These are phyloP conservation scores for Lethrus apterus DNA, from an alignment of 1,140 invertebrate species.

Conservation along the genomic window DNA sequence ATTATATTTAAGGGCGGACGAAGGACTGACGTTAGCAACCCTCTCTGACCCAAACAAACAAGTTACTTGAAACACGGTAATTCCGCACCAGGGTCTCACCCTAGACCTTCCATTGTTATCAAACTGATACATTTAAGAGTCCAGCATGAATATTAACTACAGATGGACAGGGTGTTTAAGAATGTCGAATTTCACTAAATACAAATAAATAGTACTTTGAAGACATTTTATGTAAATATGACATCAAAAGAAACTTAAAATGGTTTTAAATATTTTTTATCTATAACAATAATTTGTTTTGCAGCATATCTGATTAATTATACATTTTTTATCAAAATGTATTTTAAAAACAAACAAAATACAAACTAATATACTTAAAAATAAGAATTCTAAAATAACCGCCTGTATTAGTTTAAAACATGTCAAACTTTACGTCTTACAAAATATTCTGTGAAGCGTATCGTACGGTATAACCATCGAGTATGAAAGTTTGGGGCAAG, in stretches of 20 bases:
- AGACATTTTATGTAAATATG: no score
- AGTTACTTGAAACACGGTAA: conserved; percentile 13
- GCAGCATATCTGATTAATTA: no score
- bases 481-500: conserved; percentile 14
- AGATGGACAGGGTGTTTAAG: conserved; percentile 5
- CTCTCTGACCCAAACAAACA: conserved; percentile 10
- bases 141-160: conserved; percentile 11
- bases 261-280: no score
- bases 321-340: no score
- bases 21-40: conserved; percentile 10
- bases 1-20: conserved; percentile 8
- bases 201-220: no score
- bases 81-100: conserved; percentile 10
- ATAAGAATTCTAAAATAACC: no score
- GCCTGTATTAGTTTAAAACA: no score
- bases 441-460: conserved; percentile 14
- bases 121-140: conserved; percentile 1
- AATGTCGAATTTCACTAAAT: no score
- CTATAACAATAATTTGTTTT: no score
- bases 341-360: no score
- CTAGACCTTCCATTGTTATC: conserved; percentile 9
- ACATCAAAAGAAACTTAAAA: no score
- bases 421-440: conserved; percentile 15
- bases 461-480: conserved; percentile 10
- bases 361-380: no score